Evolutionary conservation across 2,797 vertebrate species (phyloP).

Genomic region (Hippocampus kuda): DNA sequence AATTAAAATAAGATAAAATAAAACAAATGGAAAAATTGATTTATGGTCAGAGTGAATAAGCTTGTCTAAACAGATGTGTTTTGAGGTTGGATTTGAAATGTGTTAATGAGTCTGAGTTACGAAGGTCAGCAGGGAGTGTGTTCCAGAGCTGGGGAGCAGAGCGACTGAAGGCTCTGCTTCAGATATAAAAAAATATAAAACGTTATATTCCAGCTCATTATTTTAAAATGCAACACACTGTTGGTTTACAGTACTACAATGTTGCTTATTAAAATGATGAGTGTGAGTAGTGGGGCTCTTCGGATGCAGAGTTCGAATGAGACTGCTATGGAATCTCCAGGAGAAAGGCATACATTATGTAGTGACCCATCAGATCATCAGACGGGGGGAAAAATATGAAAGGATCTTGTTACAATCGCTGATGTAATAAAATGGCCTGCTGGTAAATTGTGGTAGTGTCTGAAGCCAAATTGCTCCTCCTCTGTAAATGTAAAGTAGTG

Average conservation of each 20-base stretch:
- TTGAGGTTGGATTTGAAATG: no score
- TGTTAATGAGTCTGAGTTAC: no score
- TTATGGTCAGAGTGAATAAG: no score
- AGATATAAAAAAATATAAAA: no score
- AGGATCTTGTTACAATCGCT: conserved; percentile 36
- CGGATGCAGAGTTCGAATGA: neutral
- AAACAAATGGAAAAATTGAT: no score
- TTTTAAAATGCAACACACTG: neutral
- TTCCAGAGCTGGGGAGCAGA: no score
- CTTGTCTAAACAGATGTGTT: no score
- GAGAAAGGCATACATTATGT: conserved; percentile 46
- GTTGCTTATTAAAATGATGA: neutral
- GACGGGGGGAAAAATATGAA: conserved; percentile 20
- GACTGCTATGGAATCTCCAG: conserved; percentile 29
- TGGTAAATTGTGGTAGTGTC: conserved; percentile 20
- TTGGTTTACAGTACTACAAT: neutral
- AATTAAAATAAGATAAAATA: no score
- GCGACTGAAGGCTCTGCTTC: no score
- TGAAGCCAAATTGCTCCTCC: conserved; percentile 15
- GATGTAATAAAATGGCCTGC: conserved; percentile 14
- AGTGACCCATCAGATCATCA: conserved; percentile 19
- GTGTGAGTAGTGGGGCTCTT: neutral
- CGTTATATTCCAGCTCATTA: neutral
- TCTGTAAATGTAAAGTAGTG: conserved; percentile 4
- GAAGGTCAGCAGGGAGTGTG: no score